Conservation (phyloP, 2,888 invertebrate genomes). For the Tineola bisselliella region DNA sequence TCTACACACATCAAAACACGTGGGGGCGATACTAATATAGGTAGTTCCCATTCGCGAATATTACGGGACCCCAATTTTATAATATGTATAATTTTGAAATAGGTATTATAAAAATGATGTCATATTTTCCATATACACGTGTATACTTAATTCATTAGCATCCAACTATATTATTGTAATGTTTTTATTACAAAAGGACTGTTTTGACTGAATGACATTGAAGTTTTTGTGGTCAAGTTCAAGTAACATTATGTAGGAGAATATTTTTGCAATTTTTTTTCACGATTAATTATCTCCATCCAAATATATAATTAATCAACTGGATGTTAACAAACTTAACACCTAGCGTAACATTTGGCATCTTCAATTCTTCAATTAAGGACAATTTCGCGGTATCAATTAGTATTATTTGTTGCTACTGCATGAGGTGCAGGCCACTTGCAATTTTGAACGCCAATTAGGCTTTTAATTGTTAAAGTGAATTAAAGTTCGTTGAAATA, state of each 20-base stretch:
- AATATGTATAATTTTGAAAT: not conserved
- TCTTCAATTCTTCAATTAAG: constrained; percentile 46
- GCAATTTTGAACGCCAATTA: constrained; percentile 56
- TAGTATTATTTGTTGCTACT: constrained; percentile 26
- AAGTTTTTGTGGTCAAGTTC: constrained; percentile 55
- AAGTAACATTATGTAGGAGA: constrained; percentile 23
- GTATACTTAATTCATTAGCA: constrained; percentile 3
- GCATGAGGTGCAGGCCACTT: constrained; percentile 39
- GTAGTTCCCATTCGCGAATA: not conserved
- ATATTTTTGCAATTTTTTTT: constrained; percentile 22
- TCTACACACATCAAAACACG: constrained; percentile 16
- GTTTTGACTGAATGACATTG: constrained; percentile 28
- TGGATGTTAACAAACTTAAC: too few species aligned
- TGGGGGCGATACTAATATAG: constrained; percentile 26
- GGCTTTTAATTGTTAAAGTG: constrained; percentile 31
- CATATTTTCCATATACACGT: not conserved
- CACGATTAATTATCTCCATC: too few species aligned
- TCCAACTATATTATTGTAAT: not conserved
- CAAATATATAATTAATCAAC: too few species aligned
- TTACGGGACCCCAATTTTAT: not conserved
- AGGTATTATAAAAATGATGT: not conserved
- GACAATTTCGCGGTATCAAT: constrained; percentile 45
- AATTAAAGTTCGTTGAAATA: constrained; percentile 32
- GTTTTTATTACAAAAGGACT: not conserved
- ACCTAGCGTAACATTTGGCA: too few species aligned